Evolutionary conservation across 2,113 vertebrate species (phyloP).

Genomic region (Beaufortia kweichowensis): DNA sequence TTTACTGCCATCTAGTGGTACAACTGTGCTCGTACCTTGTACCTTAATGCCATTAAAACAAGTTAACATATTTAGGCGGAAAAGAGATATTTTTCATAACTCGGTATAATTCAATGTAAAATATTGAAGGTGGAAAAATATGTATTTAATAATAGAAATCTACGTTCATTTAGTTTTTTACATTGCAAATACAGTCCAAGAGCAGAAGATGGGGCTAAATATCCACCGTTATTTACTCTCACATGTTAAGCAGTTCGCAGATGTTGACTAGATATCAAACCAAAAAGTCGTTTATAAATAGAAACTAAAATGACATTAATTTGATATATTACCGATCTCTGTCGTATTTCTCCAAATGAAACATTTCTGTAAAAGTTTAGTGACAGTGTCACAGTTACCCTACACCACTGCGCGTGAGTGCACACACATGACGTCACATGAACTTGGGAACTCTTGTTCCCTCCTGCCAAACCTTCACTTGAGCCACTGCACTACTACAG

Average conservation of each 20-base stretch:
- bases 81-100: too few species aligned
- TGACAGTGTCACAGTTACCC: neutral
- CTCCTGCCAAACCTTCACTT: neutral
- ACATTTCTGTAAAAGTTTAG: neutral
- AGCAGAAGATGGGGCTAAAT: constrained; percentile 3
- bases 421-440: constrained; percentile 24
- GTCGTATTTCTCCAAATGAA: neutral
- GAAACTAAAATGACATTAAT: neutral
- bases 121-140: neutral
- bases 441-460: constrained; percentile 17
- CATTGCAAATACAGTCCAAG: neutral
- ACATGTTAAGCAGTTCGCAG: too few species aligned
- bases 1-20: neutral
- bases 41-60: too few species aligned
- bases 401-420: neutral
- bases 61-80: too few species aligned
- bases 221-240: neutral
- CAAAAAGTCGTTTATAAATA: neutral
- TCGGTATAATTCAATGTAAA: neutral
- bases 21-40: neutral
- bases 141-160: too few species aligned
- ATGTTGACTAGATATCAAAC: neutral
- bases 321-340: too few species aligned
- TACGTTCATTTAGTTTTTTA: neutral
- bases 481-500: neutral